These are phyloP conservation scores for Aythya fuligula DNA, from an alignment of 2,797 vertebrate genomes.

Conservation along the genomic window DNA sequence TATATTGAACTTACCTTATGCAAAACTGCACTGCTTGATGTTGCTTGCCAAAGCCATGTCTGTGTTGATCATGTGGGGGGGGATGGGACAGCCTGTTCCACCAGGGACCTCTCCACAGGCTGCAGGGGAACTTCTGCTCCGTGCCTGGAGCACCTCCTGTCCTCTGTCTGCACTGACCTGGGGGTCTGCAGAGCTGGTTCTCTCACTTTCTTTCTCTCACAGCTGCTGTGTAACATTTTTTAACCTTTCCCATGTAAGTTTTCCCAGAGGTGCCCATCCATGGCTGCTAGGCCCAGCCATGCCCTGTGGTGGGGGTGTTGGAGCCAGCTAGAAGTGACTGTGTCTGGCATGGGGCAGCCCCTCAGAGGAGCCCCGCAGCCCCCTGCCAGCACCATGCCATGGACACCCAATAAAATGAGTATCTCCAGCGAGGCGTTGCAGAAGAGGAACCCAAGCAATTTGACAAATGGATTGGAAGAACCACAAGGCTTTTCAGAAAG, in stretches of 20 bases:
- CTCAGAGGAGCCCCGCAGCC: background rate
- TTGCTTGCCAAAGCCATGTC: background rate
- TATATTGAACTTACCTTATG: background rate
- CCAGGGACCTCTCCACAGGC: fast-evolving
- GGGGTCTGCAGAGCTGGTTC: background rate
- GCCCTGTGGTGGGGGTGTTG: fast-evolving
- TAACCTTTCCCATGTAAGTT: background rate
- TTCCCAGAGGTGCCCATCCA: fast-evolving
- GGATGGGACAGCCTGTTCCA: background rate
- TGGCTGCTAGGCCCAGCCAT: fast-evolving
- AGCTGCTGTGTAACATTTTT: background rate
- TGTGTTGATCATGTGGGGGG: too few species aligned
- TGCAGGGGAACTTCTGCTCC: background rate
- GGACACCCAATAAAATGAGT: fast-evolving
- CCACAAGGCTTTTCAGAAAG: background rate
- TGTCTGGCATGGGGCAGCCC: fast-evolving
- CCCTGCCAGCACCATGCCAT: background rate
- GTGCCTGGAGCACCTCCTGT: fast-evolving
- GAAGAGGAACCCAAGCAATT: background rate
- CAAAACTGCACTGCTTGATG: background rate
- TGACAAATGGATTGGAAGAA: background rate
- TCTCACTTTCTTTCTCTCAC: background rate
- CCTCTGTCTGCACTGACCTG: background rate
- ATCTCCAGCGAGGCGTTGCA: background rate
- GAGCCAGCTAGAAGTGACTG: fast-evolving